Base-by-base conservation (phyloP, 1,140 invertebrate species). In the Hyposmocoma kahamanoa region DNA sequence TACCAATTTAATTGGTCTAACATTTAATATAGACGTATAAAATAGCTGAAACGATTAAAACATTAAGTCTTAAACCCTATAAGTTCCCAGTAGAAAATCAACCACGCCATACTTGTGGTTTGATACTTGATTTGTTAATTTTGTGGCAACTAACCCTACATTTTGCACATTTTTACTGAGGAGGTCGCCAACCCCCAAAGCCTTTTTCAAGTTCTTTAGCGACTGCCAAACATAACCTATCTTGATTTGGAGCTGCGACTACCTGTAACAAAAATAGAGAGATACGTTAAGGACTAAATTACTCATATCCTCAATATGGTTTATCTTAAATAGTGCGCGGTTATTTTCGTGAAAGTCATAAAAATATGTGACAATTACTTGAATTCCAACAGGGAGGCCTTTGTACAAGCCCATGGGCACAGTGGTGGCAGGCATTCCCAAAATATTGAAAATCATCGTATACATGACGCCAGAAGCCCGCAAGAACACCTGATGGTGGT, bases 181-280 rank as follows among this genome's bases (percentile, higher is more conserved):
- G 70, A 1, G 71, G 74, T 20, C 59, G 55, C 95, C 95, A 97
- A 1, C 95, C 95, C 6, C 95, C 94, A 76, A 96, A 95, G 1
- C 82, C 90, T 42, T 87, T 88, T 65, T 96, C 94, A n/a, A 98
- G 70, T 54, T 95, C 91, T 55, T 86, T 68, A 0, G 95, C 95
- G 2, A 96, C 89, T 2, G 91, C 90, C 19, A 97, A 67, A 50
- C 92, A 93, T 0, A 96, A 67, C 32, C 91, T 87, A 76, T 97
- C 96, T 69, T 91, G 89, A 67, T 89, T 70, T 5, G 88, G 87
- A 0, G 78, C 89, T 0, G 90, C 90, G 51, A 92, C 79, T 0
- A 91, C 86, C 90, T 91, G 72, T 1, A 72, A 69, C 30, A 15
- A 39, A 44, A 32, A 24, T n/a, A n/a, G n/a, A n/a, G n/a, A n/a